Evolutionary conservation across 2,113 vertebrate genomes (phyloP).

Genomic region (Spizaetus ornatus): DNA sequence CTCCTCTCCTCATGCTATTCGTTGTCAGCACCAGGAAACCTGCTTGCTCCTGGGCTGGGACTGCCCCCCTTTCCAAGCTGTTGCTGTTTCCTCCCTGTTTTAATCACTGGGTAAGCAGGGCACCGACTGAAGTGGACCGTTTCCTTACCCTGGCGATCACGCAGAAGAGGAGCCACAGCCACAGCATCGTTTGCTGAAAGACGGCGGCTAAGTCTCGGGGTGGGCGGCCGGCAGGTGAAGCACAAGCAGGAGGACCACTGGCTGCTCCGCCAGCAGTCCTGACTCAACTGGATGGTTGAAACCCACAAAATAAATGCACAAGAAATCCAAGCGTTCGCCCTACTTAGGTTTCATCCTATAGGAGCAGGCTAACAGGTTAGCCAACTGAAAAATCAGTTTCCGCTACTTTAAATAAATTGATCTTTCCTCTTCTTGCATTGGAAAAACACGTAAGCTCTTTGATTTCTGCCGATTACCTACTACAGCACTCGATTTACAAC

Average conservation of each 20-base stretch:
- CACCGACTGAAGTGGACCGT: background rate
- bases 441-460: background rate
- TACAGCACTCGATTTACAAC: conserved; percentile 17
- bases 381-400: conserved; percentile 16
- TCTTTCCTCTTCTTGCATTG: background rate
- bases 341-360: background rate
- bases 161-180: background rate
- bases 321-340: background rate
- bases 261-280: background rate
- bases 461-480: background rate
- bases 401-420: background rate
- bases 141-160: background rate
- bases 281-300: background rate
- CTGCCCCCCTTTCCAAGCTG: background rate
- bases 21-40: background rate
- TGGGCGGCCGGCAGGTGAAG: background rate
- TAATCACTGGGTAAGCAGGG: background rate
- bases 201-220: background rate
- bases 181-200: background rate
- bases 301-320: background rate
- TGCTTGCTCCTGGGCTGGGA: background rate
- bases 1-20: background rate
- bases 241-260: background rate
- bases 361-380: background rate
- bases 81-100: background rate